Evolutionary conservation across 2,113 vertebrate genomes (phyloP).

Genomic region (Syngnathus typhle): DNA sequence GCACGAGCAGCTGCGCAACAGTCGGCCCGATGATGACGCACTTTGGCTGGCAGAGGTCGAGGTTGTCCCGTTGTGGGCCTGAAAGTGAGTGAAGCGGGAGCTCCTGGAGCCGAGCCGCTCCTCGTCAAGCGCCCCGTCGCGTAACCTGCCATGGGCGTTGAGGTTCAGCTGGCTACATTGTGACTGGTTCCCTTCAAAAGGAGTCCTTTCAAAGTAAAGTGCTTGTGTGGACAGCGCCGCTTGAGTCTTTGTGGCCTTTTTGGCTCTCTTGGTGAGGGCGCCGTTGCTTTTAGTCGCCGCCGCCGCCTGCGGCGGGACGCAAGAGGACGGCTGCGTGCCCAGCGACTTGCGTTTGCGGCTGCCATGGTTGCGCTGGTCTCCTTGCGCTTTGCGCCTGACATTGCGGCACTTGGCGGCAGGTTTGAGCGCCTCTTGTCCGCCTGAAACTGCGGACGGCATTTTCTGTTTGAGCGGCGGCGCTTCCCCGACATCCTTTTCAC

Average conservation of each 20-base stretch:
- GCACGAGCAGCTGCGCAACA: constrained; percentile 78
- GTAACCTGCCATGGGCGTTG: neutral
- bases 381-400: constrained; percentile 28
- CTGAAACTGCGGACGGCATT: neutral
- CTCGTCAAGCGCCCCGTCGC: neutral
- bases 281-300: neutral
- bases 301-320: neutral
- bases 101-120: constrained; percentile 22
- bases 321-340: neutral
- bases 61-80: constrained; percentile 1
- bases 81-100: neutral
- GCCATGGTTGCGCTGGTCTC: neutral
- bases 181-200: constrained; percentile 8
- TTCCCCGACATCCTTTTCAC: neutral
- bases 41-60: neutral
- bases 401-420: constrained; percentile 8
- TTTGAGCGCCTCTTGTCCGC: neutral
- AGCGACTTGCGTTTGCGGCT: constrained; percentile 19
- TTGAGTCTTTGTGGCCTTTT: constrained; percentile 29
- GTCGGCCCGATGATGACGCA: constrained; percentile 20
- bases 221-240: neutral
- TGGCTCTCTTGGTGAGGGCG: constrained; percentile 29
- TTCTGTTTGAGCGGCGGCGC: neutral
- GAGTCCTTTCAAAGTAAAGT: constrained; percentile 49
- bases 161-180: neutral